Base-by-base conservation (phyloP, 2,888 invertebrate species). In the Boloria selene region DNA sequence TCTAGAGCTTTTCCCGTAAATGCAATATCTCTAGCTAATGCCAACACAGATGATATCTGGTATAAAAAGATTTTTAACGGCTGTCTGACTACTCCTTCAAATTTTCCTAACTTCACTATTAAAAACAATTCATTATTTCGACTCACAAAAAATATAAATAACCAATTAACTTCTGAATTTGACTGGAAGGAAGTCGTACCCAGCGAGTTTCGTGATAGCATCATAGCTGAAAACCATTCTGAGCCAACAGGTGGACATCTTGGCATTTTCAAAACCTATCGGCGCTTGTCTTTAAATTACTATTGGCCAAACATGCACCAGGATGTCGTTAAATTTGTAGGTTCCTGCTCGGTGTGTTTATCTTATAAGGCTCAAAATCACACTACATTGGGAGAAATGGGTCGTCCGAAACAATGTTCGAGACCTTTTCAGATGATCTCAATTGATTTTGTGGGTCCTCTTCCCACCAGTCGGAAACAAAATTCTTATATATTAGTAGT, bases 231-330 rank as follows among this genome's bases (percentile, higher is more conserved):
- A 22, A 22, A 22, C 22, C 22, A 22, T 22, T 22, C 22, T 6
- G 16, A 70, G 4, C 73, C 75, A 13, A 75, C 65, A 3, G 65
- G 73, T 13, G 75, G 70, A 17, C 72, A 72, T 52, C 31, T 75
- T 0, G 75, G 74, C 5, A 65, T 75, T 13, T 73, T 70, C 52
- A 75, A 77, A 67, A 77, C 76, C 0, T 73, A 74, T 42, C 70
- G 64, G 59, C 64, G 77, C 0, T 5, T 77, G 4, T 16, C 52
- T 0, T 52, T 74, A n/a, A 14, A 49, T 6, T 72, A 67, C 18
- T 71, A 59, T 50, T 72, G 72, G 67, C 72, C 70, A 17, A 59
- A 53, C 1, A 73, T 77, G 74, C 54, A 73, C 26, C 14, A 16
- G 4, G 75, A 75, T 49, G 71, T 75, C 0, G 64, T 50, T 7